Percentiles rank a stretch among this genome's conserved stretches.
phyloP scores from a whole-genome alignment of 2,888 invertebrate species.

The Laspeyria flexula region DNA sequence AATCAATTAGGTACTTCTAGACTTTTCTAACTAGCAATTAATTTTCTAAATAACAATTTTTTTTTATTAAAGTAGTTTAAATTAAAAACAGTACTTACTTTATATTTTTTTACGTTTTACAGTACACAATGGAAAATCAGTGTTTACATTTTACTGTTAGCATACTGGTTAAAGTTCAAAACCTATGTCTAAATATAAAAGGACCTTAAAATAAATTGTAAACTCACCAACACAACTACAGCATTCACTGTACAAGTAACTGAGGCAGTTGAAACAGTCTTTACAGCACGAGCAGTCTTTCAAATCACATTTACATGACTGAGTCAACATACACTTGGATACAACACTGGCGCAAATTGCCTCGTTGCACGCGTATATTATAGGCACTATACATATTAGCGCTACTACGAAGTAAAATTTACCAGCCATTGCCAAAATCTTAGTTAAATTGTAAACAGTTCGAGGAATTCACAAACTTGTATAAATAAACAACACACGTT shows the following conservation, averaged over 20 bases:
- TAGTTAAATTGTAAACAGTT: slow-evolving; percentile 49
- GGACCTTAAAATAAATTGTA: background rate
- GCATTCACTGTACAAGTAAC: slow-evolving; percentile 95
- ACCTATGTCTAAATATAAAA: too few relatives aligned
- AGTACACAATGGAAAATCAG: too few relatives aligned
- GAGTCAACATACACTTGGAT: slow-evolving; percentile 98
- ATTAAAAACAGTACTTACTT: too few relatives aligned
- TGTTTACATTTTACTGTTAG: too few relatives aligned
- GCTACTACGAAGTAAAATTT: slow-evolving; percentile 67
- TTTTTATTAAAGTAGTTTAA: too few relatives aligned
- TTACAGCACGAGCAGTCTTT: slow-evolving; percentile 97
- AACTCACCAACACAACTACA: slow-evolving; percentile 98
- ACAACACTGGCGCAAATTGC: slow-evolving; percentile 98
- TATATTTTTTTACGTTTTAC: too few relatives aligned
- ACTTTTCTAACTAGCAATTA: too few relatives aligned
- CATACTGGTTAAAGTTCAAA: too few relatives aligned
- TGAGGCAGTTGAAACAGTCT: slow-evolving; percentile 96
- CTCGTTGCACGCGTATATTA: slow-evolving; percentile 92
- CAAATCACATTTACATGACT: slow-evolving; percentile 97
- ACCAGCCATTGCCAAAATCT: slow-evolving; percentile 64
- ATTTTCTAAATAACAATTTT: too few relatives aligned
- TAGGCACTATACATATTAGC: slow-evolving; percentile 68
- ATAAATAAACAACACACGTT: slow-evolving; percentile 58
- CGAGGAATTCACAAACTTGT: slow-evolving; percentile 42
- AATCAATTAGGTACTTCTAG: too few relatives aligned